These are phyloP conservation scores for Drymodes brunneopygia DNA, from an alignment of 2,113 vertebrate species.

Conservation along the genomic window DNA sequence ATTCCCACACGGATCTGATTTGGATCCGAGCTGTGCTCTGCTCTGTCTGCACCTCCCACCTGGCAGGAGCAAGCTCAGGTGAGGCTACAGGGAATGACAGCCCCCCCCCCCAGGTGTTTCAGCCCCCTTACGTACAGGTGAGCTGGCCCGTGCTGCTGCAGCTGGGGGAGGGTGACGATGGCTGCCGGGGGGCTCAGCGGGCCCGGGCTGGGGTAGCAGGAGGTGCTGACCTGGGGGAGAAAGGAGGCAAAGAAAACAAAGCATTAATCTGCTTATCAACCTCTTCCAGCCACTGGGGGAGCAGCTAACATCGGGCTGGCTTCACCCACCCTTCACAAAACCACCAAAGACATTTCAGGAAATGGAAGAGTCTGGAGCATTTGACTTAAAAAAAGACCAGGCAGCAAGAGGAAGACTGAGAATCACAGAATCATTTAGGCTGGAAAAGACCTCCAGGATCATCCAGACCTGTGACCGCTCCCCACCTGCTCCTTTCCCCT, in stretches of 20 bases:
- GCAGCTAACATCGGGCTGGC: neutral
- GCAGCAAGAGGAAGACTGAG: neutral
- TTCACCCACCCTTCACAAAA: neutral
- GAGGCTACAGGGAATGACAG: rapidly evolving
- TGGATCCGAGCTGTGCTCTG: neutral
- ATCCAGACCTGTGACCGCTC: rapidly evolving
- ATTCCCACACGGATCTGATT: rapidly evolving
- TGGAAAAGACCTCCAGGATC: neutral
- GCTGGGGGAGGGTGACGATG: conserved; percentile 65
- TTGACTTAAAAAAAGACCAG: neutral
- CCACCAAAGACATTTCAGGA: neutral
- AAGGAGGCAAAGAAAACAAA: neutral
- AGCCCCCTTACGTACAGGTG: conserved; percentile 69
- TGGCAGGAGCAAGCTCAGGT: neutral
- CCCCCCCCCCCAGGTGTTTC: rapidly evolving
- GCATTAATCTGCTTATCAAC: neutral
- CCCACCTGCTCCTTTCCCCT: neutral
- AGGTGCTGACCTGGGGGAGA: conserved; percentile 58
- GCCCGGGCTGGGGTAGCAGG: conserved; percentile 43
- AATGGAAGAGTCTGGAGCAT: neutral
- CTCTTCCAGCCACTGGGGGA: neutral
- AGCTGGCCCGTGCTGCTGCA: conserved; percentile 70
- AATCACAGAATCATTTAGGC: neutral
- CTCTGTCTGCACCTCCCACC: rapidly evolving
- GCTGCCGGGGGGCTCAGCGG: conserved; percentile 52